Percentiles rank a stretch among this genome's conserved stretches.
Conservation (phyloP, 2,888 invertebrate genomes). For the Orchesella flavescens region DNA sequence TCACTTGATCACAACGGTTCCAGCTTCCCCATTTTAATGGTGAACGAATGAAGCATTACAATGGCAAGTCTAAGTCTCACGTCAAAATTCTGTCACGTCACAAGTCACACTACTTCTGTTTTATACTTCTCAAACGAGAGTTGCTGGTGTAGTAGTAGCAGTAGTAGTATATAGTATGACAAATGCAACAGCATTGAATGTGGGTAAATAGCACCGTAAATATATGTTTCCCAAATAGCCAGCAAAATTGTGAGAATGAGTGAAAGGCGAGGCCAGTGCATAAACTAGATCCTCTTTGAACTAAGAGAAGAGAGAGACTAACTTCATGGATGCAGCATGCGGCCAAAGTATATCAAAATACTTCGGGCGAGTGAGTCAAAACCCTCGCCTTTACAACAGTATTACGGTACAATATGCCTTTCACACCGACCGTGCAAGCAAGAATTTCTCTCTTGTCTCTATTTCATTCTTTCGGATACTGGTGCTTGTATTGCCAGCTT, state of each 20-base stretch:
- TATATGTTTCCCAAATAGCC: too few relatives aligned
- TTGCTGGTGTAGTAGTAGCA: too few relatives aligned
- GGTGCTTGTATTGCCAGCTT: background rate
- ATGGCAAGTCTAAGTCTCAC: too few relatives aligned
- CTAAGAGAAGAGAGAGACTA: slow-evolving; percentile 49
- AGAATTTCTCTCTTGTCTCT: slow-evolving; percentile 1
- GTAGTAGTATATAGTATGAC: too few relatives aligned
- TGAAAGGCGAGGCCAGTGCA: slow-evolving; percentile 26
- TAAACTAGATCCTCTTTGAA: slow-evolving; percentile 22
- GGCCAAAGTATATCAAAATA: slow-evolving; percentile 41
- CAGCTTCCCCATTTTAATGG: too few relatives aligned
- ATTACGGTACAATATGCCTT: slow-evolving; percentile 31
- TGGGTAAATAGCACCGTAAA: too few relatives aligned
- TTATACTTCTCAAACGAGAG: too few relatives aligned
- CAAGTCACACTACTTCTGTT: too few relatives aligned
- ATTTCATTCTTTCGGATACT: slow-evolving; percentile 6
- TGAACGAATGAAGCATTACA: too few relatives aligned
- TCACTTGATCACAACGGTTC: too few relatives aligned
- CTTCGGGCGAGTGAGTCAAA: slow-evolving; percentile 17
- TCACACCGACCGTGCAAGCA: slow-evolving; percentile 21
- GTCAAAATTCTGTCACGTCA: too few relatives aligned
- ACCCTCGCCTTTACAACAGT: slow-evolving; percentile 2
- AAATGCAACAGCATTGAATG: too few relatives aligned
- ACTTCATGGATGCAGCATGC: slow-evolving; percentile 46
- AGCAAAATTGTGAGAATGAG: background rate